Evolutionary conservation across 2,888 invertebrate species (phyloP), one percentile per base, ranked within the genome.

Genomic region (Lottia scabra): DNA sequence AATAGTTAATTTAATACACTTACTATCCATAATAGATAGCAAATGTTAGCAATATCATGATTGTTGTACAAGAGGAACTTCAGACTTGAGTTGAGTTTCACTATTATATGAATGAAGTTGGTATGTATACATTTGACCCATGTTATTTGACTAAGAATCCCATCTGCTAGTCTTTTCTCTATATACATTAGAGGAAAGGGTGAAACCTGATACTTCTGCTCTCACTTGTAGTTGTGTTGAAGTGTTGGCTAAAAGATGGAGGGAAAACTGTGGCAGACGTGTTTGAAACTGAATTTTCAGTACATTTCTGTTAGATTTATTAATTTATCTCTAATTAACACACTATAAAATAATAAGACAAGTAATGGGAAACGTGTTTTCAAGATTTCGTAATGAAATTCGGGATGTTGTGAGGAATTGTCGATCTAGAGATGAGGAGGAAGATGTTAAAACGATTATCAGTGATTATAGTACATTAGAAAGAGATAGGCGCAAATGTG

Each of bases 351-450:
- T 19, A 56, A 23, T 56, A 19, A 10, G 19, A 23, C 3, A 23
- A 56, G 56, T 56, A 23, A 56, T 56, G 43, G 26, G 71, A 43
- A 71, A 71, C 63, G 63, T 71, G 19, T 19, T 71, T 12, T 71
- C 71, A 26, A n/a, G 71, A 19, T 71, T 66, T 38, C 45, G 63
- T 15, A 43, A 67, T 15, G 71, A 67, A 30, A 30, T 71, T 63
- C 48, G 45, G 46, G 46, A 27, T 26, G 45, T 67, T 62, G 43
- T 66, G 8, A 56, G 63, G 62, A 67, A 62, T n/a, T 71, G 71
- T 46, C 38, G 67, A 6, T 63, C 67, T 2, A 12, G 48, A n/a
- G 63, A 64, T 13, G 65, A 63, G 16, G 72, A 68, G 43, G 68
- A 19, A 27, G 43, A 56, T 56, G 56, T 56, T 56, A 56, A 56